Base-by-base conservation (phyloP, 2,797 vertebrate genomes). In the Oryzias dopingdopingensis region DNA sequence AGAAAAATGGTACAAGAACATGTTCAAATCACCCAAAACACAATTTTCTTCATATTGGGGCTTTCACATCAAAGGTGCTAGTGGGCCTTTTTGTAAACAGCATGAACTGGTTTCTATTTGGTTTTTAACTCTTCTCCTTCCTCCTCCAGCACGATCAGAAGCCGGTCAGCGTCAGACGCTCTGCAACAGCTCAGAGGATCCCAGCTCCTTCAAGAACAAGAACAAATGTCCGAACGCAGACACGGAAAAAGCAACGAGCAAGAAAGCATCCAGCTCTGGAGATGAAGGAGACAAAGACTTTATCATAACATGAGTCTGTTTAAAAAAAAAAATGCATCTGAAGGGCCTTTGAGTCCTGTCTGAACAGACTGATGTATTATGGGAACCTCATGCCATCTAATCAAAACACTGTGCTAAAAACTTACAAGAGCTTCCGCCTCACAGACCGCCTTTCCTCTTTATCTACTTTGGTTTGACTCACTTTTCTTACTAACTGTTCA, bases 241-340 rank as follows among this genome's bases (percentile, higher is more conserved):
- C 49, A 84, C 85, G 51, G 93, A 94, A 0, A 87, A 88, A 66
- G 87, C 86, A 22, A 88, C 90, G 2, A 88, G 91, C 74, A 93
- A 91, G 86, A 97, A 94, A 59, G 92, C 93, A n/a, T 93, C 93
- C 4, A 93, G 95, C 81, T 94, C 94, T 26, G 94, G 91, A 3
- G 95, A 96, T 74, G 94, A 96, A 77, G 90, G 86, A 7, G 94
- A 97, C 57, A 97, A 94, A 90, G 94, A 96, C 78, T 94, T 96
- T 87, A 96, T 97, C 92, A 94, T 96, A 84, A 93, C 95, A 90
- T 96, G 85, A 88, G 42, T 7, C 26, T 23, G 16, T 49, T 56
- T 40, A 40, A 66, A 8, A 12, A 8, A 12, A 51, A n/a, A n/a
- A 62, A 59, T 40, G 3, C 40, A 48, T 60, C 60, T n/a, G 5